A percentile compares a stretch with the other conserved stretches of the same genome.
Evolutionary conservation across 1,140 invertebrate species (phyloP).

Genomic region (Drosophila virilis): DNA sequence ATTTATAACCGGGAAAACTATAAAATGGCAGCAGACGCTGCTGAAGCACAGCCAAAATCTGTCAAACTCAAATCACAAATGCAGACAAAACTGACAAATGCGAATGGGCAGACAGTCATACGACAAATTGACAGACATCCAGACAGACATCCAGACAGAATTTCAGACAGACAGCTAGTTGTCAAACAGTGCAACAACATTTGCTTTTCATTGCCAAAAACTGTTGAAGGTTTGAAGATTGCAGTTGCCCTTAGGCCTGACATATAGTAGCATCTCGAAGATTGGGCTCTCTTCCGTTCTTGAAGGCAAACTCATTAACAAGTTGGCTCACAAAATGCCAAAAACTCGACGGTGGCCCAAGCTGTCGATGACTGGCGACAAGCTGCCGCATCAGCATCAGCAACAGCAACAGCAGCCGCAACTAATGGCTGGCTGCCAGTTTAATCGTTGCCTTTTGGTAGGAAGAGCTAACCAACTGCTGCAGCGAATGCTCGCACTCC

Average conservation of each 20-base stretch:
- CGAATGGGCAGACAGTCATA: constrained; percentile 49
- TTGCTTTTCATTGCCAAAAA: constrained; percentile 66
- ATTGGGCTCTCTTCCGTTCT: constrained; percentile 8
- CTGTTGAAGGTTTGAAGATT: constrained; percentile 37
- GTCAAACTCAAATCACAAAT: constrained; percentile 71
- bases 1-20: constrained; percentile 25
- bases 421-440: constrained; percentile 72
- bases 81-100: constrained; percentile 72
- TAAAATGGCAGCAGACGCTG: constrained; percentile 32
- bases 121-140: constrained; percentile 27
- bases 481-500: constrained; percentile 58
- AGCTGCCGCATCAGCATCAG: constrained; percentile 60
- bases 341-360: constrained; percentile 45
- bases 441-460: constrained; percentile 35
- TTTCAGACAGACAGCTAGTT: constrained; percentile 26
- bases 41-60: constrained; percentile 63
- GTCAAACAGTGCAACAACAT: constrained; percentile 52
- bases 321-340: constrained; percentile 75
- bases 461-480: constrained; percentile 23
- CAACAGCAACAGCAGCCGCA: constrained; percentile 54
- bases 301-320: constrained; percentile 76
- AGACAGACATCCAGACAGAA: not conserved
- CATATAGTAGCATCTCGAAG: not conserved
- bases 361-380: constrained; percentile 71
- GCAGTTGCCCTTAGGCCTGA: constrained; percentile 51